Evolutionary conservation across 2,113 vertebrate species (phyloP), one percentile per base, ranked within the genome.

Genomic region (Petromus typicus): DNA sequence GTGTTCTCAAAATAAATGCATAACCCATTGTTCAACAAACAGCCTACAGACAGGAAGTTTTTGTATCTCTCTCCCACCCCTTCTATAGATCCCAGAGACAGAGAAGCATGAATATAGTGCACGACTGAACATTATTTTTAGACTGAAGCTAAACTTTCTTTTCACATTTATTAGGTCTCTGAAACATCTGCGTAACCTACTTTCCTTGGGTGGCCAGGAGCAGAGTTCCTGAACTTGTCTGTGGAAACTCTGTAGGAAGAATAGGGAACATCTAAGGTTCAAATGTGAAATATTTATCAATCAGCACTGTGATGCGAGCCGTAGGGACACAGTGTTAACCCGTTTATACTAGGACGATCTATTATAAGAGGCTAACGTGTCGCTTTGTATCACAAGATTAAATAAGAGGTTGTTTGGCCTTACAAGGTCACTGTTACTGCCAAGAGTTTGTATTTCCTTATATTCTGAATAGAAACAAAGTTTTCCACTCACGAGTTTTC

Each of bases 231-330:
- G 43, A 90, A 3, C 18, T 64, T 66, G 69, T 92, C 79, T 87
- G 40, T 92, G 64, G 64, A 90, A 96, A 92, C n/a, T 45, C 67
- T 12, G 45, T 23, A 78, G 25, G n/a, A 81, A 79, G 73, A 83
- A 81, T 30, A 86, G 73, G 16, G 9, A 69, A 82, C 76, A n/a
- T 92, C 84, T 76, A 64, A 84, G 59, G 66, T 84, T 78, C 37
- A 93, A 54, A 57, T n/a, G 4, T 67, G 59, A 88, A 85, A 85
- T 93, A 92, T 83, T 88, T 69, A 90, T 57, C 37, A 20, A 64
- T 96, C 45, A 88, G 27, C 91, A 63, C 5, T 37, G 45, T 67
- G 59, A 27, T 61, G 18, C 43, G 54, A 90, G 83, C 88, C 7
- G 23, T 11, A 34, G 34, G 20, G 51, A 84, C 14, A 9, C 20